Base-by-base conservation (phyloP, 2,888 invertebrate genomes). In the Orthonychiurus folsomi region DNA sequence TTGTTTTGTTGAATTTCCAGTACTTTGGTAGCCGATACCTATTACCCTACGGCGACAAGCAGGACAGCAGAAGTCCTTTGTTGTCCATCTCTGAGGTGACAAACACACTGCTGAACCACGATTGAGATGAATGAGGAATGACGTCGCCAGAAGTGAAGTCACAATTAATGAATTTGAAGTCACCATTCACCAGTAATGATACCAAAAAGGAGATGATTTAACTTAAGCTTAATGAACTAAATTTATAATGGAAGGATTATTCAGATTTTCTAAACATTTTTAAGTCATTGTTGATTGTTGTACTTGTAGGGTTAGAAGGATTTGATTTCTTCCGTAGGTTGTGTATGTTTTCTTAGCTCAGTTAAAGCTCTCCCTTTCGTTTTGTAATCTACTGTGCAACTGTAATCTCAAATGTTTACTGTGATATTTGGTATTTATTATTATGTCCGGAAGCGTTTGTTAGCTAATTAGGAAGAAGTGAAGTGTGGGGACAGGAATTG, bases 11-110 rank as follows among this genome's bases (percentile, higher is more conserved):
- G n/a, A n/a, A n/a, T 52, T 60, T 37, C 15, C 37, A 63, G 63
- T 60, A 60, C 63, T 57, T 63, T 63, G 52, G 63, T 48, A 37
- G 50, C 56, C 60, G 63, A 63, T 63, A 57, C 63, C 21, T 63
- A 63, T 53, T 63, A 55, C 58, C 56, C 60, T 48, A 27, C 63
- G 61, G 63, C 55, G 58, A 60, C 78, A 79, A 81, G 75, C 78
- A 79, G 78, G 82, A 82, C 81, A 37, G n/a, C n/a, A 82, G 84
- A 80, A 85, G 84, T 83, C 85, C 85, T 80, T 74, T 86, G 81
- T 75, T 86, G 80, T 85, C 86, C 80, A 85, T 86, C 82, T 84
- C 86, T 78, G 86, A 86, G 83, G 86, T 86, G 80, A 86, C 86
- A 75, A 85, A 86, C 80, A 85, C 86, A 74, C 77, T 86, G 75